Conservation (phyloP, 2,888 invertebrate species). For the Apodemia zela region DNA sequence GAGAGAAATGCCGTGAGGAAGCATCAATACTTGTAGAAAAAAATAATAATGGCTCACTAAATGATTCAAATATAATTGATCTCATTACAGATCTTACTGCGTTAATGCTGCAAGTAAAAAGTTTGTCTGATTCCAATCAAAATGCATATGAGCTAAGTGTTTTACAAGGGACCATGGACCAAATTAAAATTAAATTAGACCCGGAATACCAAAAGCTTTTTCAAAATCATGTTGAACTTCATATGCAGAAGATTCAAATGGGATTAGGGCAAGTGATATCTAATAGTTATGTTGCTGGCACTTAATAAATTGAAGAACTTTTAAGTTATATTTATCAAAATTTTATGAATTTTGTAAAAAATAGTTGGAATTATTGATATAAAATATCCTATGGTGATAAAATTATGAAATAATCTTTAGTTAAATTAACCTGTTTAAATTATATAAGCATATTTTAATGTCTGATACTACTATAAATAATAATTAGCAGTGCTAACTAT, state of each 20-base stretch:
- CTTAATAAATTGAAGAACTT: slow-evolving; percentile 37
- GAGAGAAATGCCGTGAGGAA: slow-evolving; percentile 93
- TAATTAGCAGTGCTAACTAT: too few species aligned
- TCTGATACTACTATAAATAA: background rate
- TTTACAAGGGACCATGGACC: slow-evolving; percentile 93
- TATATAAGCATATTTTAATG: background rate
- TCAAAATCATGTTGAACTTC: slow-evolving; percentile 94
- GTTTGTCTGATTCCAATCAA: slow-evolving; percentile 87
- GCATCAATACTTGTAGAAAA: slow-evolving; percentile 89
- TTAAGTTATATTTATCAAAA: slow-evolving; percentile 28
- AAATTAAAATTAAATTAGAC: slow-evolving; percentile 90
- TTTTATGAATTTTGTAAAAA: slow-evolving; percentile 32
- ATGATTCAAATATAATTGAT: slow-evolving; percentile 83
- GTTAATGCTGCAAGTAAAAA: slow-evolving; percentile 93
- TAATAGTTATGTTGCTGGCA: slow-evolving; percentile 48
- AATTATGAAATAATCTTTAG: slow-evolving; percentile 6
- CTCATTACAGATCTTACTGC: slow-evolving; percentile 94
- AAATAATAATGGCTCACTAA: slow-evolving; percentile 82
- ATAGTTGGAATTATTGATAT: slow-evolving; percentile 22
- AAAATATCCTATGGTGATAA: slow-evolving; percentile 22
- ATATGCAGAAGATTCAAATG: slow-evolving; percentile 93
- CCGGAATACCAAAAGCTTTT: slow-evolving; percentile 88
- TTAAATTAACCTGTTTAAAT: background rate
- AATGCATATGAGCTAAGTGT: slow-evolving; percentile 95
- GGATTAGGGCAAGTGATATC: slow-evolving; percentile 79